phyloP scores from a whole-genome alignment of 1,140 invertebrate species.

The Drosophila watanabei region DNA sequence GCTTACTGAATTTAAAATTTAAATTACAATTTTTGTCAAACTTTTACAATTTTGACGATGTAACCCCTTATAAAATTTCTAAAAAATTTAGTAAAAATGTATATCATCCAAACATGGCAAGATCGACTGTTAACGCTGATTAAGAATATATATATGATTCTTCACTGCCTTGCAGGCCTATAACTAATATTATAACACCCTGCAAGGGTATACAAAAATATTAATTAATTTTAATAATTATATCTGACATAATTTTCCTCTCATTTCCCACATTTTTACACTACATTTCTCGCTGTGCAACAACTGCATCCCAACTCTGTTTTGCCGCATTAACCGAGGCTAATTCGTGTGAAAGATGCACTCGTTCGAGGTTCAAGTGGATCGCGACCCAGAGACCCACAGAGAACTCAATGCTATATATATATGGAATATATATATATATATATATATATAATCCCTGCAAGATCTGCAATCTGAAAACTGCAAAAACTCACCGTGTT shows the following conservation, averaged over 20 bases:
- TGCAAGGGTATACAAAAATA: too few species aligned
- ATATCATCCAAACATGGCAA: too few species aligned
- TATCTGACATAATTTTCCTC: neutral
- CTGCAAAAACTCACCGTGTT: conserved; percentile 80
- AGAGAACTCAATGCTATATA: neutral
- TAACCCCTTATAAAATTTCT: too few species aligned
- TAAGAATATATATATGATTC: too few species aligned
- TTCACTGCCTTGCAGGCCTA: too few species aligned
- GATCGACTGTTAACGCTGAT: too few species aligned
- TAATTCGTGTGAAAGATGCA: conserved; percentile 26
- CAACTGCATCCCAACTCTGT: neutral
- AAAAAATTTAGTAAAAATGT: too few species aligned
- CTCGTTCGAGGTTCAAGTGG: conserved; percentile 25
- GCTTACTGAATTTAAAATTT: too few species aligned
- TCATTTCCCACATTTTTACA: neutral
- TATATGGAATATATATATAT: neutral
- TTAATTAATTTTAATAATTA: too few species aligned
- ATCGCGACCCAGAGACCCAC: conserved; percentile 38
- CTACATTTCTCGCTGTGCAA: neutral
- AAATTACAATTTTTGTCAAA: too few species aligned
- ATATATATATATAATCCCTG: neutral
- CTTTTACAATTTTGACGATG: too few species aligned
- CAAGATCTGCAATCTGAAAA: neutral
- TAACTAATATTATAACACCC: too few species aligned
- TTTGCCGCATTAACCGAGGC: conserved; percentile 2